phyloP scores from a whole-genome alignment of 2,797 vertebrate species.

The Fratercula arctica region DNA sequence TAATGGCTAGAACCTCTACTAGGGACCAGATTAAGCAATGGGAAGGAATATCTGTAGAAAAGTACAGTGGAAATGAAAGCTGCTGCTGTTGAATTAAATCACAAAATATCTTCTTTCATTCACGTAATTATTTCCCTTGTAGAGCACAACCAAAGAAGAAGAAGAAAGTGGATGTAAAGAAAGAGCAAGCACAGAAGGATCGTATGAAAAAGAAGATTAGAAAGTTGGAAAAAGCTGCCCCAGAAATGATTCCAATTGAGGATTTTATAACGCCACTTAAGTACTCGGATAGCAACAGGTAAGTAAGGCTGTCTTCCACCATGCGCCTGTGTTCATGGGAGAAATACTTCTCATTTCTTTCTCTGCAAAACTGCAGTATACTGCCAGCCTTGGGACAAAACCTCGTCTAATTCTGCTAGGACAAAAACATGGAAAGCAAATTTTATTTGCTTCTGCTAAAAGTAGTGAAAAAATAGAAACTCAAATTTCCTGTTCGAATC shows the following conservation, averaged over 20 bases:
- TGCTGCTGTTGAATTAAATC: not conserved
- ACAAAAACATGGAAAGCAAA: not conserved
- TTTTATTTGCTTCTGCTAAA: not conserved
- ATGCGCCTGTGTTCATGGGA: rapidly evolving
- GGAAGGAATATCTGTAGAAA: not conserved
- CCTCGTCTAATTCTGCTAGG: not conserved
- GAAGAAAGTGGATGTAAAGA: constrained; percentile 89
- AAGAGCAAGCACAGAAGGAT: constrained; percentile 84
- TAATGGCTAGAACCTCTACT: not conserved
- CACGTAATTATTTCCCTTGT: not conserved
- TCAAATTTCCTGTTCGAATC: not conserved
- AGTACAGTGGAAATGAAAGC: not conserved
- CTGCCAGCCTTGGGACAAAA: not conserved
- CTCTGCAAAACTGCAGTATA: not conserved
- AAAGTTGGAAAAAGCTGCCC: constrained; percentile 85
- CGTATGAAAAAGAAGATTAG: constrained; percentile 90
- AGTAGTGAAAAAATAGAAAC: not conserved
- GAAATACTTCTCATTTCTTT: not conserved
- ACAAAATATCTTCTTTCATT: not conserved
- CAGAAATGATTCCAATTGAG: constrained; percentile 92
- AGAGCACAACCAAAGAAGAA: constrained; percentile 94
- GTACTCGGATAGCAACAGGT: constrained; percentile 86
- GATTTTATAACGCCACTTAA: constrained; percentile 84
- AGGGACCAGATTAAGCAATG: not conserved
- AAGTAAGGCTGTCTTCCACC: not conserved